These are phyloP conservation scores for Remorina albescens DNA, from an alignment of 2,797 vertebrate species.

Conservation along the genomic window DNA sequence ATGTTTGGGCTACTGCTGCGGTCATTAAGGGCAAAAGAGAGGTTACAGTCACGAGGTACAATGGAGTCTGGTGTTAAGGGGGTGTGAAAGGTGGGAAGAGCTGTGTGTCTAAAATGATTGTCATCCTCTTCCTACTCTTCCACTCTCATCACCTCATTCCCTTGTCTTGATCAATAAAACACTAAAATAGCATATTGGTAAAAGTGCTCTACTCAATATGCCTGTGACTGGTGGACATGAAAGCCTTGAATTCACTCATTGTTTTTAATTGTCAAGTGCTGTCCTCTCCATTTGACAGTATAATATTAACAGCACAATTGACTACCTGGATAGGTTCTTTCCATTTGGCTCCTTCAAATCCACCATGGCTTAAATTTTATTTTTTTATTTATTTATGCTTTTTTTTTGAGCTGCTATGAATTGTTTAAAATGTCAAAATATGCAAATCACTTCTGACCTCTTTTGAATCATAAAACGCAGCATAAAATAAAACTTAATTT, in stretches of 20 bases:
- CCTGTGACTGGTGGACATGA: conserved; percentile 47
- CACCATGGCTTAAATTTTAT: conserved; percentile 23
- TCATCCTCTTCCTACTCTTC: background rate
- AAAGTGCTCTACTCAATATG: conserved; percentile 50
- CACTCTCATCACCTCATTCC: conserved; percentile 31
- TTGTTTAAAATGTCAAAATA: conserved; percentile 77
- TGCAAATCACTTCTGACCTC: conserved; percentile 70
- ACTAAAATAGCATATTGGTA: conserved; percentile 46
- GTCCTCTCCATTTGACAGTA: conserved; percentile 64
- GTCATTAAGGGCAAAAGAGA: conserved; percentile 34
- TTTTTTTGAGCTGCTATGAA: conserved; percentile 49
- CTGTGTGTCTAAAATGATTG: conserved; percentile 12
- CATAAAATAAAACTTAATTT: conserved; percentile 54
- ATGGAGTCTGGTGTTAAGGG: background rate
- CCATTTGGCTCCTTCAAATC: conserved; percentile 50
- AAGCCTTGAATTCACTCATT: conserved; percentile 66
- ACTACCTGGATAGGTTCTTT: conserved; percentile 46
- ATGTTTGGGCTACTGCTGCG: conserved; percentile 40
- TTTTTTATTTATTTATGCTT: conserved; percentile 41
- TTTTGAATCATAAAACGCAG: conserved; percentile 59
- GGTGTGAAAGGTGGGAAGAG: conserved; percentile 6
- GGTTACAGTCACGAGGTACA: conserved; percentile 34
- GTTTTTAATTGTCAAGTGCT: conserved; percentile 68
- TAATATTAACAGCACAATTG: conserved; percentile 64
- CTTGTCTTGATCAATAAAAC: conserved; percentile 48